These are phyloP conservation scores for Cyanoramphus novaezelandiae DNA, from an alignment of 2,113 vertebrate genomes.

Conservation along the genomic window DNA sequence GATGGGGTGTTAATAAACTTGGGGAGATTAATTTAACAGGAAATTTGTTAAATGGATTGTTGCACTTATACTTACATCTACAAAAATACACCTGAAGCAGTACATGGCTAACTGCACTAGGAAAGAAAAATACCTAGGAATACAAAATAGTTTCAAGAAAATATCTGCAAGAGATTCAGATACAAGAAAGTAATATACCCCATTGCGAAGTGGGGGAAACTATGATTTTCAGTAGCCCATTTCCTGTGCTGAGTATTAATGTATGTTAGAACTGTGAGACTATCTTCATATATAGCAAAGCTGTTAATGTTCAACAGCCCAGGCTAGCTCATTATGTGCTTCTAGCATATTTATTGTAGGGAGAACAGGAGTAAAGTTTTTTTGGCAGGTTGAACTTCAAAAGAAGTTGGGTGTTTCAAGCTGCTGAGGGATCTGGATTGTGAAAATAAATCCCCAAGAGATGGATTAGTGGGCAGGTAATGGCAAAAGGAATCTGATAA, in stretches of 20 bases:
- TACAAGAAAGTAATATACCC: not conserved
- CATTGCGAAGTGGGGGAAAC: not conserved
- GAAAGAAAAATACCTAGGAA: not conserved
- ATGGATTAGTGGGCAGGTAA: conserved; percentile 46
- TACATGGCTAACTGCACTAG: not conserved
- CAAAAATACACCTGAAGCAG: not conserved
- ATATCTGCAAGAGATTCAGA: not conserved
- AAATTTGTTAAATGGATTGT: not conserved
- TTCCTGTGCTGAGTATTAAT: not conserved
- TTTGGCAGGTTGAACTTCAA: not conserved
- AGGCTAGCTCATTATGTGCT: not conserved
- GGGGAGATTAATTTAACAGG: not conserved
- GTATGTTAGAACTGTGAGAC: not conserved
- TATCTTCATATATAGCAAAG: not conserved
- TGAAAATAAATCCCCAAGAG: conserved; percentile 28
- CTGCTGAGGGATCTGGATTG: not conserved
- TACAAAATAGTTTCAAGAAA: not conserved
- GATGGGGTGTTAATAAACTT: not conserved
- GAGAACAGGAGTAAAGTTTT: not conserved
- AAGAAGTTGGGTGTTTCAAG: not conserved
- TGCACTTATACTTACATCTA: not conserved
- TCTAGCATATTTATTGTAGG: not conserved
- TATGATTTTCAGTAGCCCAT: not conserved
- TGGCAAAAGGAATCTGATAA: conserved; percentile 43
- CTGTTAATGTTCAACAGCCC: not conserved